Percentiles rank a stretch among this genome's conserved stretches.
phyloP scores from a whole-genome alignment of 2,113 vertebrate species.

The Anolis sagrei region DNA sequence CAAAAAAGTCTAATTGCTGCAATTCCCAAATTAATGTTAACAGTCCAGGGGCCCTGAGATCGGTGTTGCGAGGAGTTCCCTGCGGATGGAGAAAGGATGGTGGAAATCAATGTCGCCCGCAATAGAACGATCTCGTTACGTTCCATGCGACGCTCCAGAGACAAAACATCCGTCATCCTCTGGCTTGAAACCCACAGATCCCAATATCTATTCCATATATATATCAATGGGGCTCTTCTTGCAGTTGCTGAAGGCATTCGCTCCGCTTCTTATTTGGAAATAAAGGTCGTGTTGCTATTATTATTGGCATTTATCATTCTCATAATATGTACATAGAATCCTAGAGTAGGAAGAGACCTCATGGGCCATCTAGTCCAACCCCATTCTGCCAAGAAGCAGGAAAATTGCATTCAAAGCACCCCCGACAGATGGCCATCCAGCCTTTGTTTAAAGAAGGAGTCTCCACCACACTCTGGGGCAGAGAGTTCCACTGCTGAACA shows the following conservation, averaged over 20 bases:
- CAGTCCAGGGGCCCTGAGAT: conserved; percentile 8
- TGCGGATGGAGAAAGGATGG: no score
- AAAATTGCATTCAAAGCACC: no score
- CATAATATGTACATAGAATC: neutral
- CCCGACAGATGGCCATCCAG: no score
- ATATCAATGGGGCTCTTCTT: neutral
- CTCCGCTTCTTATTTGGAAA: neutral
- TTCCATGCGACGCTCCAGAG: no score
- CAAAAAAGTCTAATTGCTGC: conserved; percentile 3
- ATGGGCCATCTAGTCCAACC: neutral
- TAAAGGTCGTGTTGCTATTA: neutral
- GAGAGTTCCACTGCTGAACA: no score
- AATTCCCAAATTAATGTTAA: conserved; percentile 20
- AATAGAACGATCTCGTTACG: no score
- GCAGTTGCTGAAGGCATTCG: neutral
- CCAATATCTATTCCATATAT: neutral
- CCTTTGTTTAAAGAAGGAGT: no score
- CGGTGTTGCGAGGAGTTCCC: neutral
- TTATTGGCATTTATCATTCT: conserved; percentile 17
- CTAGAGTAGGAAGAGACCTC: neutral
- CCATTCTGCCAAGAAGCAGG: no score
- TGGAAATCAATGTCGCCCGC: no score
- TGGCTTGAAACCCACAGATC: neutral
- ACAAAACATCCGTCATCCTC: neutral
- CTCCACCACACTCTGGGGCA: no score